A percentile compares a stretch with the other conserved stretches of the same genome.
phyloP scores from a whole-genome alignment of 2,113 vertebrate genomes.

The Chloebia gouldiae region DNA sequence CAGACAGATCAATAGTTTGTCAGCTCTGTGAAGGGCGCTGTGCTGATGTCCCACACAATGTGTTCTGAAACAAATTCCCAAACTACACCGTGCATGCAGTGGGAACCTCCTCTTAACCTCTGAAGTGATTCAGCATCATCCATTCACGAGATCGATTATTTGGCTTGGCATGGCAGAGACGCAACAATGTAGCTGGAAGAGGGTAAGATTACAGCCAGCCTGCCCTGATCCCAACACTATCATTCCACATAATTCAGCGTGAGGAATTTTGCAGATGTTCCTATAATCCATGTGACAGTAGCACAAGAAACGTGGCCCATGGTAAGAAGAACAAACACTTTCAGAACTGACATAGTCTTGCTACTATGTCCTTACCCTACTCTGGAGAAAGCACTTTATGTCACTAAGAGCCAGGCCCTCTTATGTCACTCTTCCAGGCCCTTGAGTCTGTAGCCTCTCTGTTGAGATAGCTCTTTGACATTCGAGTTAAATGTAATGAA shows the following conservation, averaged over 20 bases:
- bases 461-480: neutral
- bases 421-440: neutral
- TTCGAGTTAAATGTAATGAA: neutral
- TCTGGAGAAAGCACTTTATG: neutral
- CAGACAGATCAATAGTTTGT: neutral
- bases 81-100: neutral
- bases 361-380: neutral
- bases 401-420: neutral
- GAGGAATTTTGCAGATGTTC: conserved; percentile 20
- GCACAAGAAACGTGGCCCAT: neutral
- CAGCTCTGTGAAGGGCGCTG: neutral
- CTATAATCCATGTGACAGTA: neutral
- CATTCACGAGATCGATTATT: neutral
- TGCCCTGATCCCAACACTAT: neutral
- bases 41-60: neutral
- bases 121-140: neutral
- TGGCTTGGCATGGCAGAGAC: neutral
- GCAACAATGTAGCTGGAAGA: conserved; percentile 12
- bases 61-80: neutral
- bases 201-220: conserved; percentile 9
- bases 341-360: neutral
- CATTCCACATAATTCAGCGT: neutral
- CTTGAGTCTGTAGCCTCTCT: neutral
- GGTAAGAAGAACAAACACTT: neutral
- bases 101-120: neutral